Evolutionary conservation across 2,888 invertebrate genomes (phyloP).

Genomic region (Megalurothrips usitatus): DNA sequence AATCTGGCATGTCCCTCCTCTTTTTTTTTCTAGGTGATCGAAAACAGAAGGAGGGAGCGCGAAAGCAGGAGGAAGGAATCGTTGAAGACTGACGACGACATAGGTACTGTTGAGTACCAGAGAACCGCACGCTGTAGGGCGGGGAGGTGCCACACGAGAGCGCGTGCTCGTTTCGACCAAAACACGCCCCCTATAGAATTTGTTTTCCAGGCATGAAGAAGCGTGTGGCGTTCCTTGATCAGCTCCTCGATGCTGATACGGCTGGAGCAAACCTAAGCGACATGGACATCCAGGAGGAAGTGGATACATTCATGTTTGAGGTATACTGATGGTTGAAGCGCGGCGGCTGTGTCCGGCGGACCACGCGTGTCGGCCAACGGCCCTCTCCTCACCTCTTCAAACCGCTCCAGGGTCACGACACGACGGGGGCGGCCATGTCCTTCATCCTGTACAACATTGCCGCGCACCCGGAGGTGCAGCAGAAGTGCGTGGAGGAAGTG

Average conservation of each 20-base stretch:
- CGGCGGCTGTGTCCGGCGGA: too few species aligned
- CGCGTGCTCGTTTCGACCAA: too few species aligned
- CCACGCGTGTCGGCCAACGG: too few species aligned
- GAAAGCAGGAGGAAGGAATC: background rate
- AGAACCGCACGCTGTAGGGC: too few species aligned
- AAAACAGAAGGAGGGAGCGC: background rate
- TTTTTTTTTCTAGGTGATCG: background rate
- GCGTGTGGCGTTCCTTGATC: background rate
- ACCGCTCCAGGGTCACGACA: constrained; percentile 57
- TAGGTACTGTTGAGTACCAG: background rate
- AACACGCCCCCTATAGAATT: background rate
- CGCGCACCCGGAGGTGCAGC: constrained; percentile 47
- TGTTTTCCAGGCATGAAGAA: background rate
- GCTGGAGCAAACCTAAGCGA: background rate
- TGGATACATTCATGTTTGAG: constrained; percentile 14
- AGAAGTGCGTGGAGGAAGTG: constrained; percentile 50
- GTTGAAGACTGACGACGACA: background rate
- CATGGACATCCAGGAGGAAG: background rate
- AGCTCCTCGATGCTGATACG: background rate
- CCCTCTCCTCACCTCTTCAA: too few species aligned
- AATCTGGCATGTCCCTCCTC: background rate
- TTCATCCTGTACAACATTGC: constrained; percentile 48
- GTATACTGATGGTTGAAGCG: constrained; percentile 33
- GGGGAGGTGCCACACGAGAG: too few species aligned
- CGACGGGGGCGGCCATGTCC: constrained; percentile 49